phyloP scores from a whole-genome alignment of 2,113 vertebrate species.

The Hippocampus abdominalis region DNA sequence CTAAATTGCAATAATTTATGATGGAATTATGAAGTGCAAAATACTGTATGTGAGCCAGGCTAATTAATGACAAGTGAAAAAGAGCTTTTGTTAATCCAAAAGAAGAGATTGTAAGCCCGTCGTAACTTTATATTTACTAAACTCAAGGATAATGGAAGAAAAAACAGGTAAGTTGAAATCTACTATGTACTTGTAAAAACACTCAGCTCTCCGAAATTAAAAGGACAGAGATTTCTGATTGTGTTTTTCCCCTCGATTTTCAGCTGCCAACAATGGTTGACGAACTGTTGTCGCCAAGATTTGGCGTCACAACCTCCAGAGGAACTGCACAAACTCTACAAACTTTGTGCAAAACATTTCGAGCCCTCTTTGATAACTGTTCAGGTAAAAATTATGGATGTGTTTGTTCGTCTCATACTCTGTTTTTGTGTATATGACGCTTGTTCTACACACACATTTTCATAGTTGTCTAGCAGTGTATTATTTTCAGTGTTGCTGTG shows the following conservation, averaged over 20 bases:
- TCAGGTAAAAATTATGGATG: constrained; percentile 76
- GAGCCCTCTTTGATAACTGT: constrained; percentile 88
- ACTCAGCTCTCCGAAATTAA: not conserved
- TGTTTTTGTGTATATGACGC: not conserved
- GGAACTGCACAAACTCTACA: constrained; percentile 88
- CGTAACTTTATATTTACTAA: no score
- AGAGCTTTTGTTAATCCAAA: no score
- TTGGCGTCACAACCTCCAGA: constrained; percentile 87
- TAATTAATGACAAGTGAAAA: no score
- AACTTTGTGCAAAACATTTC: constrained; percentile 93
- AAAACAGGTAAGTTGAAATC: not conserved
- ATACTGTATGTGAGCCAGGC: no score
- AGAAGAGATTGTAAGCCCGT: no score
- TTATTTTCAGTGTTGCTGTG: not conserved
- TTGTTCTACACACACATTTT: not conserved
- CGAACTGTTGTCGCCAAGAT: constrained; percentile 88
- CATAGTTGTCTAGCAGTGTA: not conserved
- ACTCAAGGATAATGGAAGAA: not conserved
- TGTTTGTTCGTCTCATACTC: not conserved
- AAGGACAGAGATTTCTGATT: not conserved
- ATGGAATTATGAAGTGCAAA: no score
- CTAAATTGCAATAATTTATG: no score
- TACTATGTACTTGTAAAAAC: not conserved
- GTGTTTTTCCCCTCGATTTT: constrained; percentile 3
- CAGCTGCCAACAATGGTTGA: constrained; percentile 93